Base-by-base conservation (phyloP, 2,888 invertebrate genomes). In the Onthophagus sagittarius region DNA sequence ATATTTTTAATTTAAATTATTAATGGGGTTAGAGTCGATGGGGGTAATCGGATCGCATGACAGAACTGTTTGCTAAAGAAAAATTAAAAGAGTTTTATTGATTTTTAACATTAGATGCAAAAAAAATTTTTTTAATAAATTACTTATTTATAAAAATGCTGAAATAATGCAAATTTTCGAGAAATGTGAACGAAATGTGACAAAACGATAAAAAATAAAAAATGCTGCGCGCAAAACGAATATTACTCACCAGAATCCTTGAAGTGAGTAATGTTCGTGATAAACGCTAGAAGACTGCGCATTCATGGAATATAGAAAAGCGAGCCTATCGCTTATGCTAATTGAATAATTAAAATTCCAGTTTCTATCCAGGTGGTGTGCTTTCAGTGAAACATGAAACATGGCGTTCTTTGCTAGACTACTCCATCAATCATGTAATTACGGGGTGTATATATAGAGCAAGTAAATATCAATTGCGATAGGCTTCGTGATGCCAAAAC, bases 1-100 rank as follows among this genome's bases (percentile, higher is more conserved):
- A 15, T 67, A 67, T 67, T 67, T 67, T 67, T 67, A 67, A 67
- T 67, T 67, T 67, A 67, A 67, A 67, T 67, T 67, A 67, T 67
- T 67, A 67, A 67, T 67, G 67, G 67, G 32, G 67, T n/a, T 7
- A 64, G 9, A 5, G 15, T 13, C 64, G 15, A 64, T 11, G 11
- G 14, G 15, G 13, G 23, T 15, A 67, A 32, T 23, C 67, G 39
- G 39, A 53, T 53, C 39, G 39, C 11, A 7, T 53, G 39, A 53
- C 39, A 11, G 5, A 53, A 53, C 39, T 53, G 2, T 53, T 53
- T 53, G 39, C 39, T 53, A 53, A 53, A 53, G 39, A 53, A 53
- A 53, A 53, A 53, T 53, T 53, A 53, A 53, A 11, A 53, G 39
- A 53, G 39, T 53, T 53, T 53, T 53, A 53, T 53, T 53, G 39